Percentiles rank a stretch among this genome's conserved stretches.
These are phyloP conservation scores for Augochlorella aurata DNA, from an alignment of 2,888 invertebrate species.

Conservation along the genomic window DNA sequence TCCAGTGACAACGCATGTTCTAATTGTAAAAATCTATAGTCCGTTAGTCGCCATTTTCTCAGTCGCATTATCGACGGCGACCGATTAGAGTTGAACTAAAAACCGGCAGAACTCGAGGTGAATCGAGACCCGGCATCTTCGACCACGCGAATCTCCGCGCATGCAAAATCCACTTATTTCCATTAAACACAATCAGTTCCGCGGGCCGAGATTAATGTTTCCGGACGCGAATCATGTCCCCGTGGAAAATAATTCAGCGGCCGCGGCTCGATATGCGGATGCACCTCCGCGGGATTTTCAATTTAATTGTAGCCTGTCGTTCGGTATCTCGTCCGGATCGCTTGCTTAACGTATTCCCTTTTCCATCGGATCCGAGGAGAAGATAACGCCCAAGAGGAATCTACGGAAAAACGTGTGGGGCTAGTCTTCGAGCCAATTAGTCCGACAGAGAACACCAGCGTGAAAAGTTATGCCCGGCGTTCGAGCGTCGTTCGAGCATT, in stretches of 20 bases:
- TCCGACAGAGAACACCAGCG: slow-evolving; percentile 10
- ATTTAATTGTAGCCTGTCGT: slow-evolving; percentile 31
- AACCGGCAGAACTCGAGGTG: neutral
- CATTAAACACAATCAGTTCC: slow-evolving; percentile 1
- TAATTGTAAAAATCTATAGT: too few relatives aligned
- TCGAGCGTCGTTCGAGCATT: neutral
- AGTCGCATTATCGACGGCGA: too few relatives aligned
- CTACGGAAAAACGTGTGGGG: slow-evolving; percentile 2
- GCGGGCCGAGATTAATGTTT: neutral
- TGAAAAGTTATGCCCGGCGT: slow-evolving; percentile 1
- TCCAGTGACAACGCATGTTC: too few relatives aligned
- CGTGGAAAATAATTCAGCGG: neutral
- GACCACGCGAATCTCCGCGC: neutral
- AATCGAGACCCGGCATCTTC: neutral
- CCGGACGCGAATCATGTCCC: slow-evolving; percentile 8
- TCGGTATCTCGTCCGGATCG: neutral
- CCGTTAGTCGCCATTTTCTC: too few relatives aligned
- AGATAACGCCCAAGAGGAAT: slow-evolving; percentile 19
- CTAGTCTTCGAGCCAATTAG: slow-evolving; percentile 23
- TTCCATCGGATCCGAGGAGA: slow-evolving; percentile 16
- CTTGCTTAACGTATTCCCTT: slow-evolving; percentile 18
- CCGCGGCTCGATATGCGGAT: neutral
- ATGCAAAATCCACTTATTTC: neutral
- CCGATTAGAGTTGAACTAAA: too few relatives aligned
- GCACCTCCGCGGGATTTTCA: neutral